Evolutionary conservation across 2,797 vertebrate species (phyloP).

Genomic region (Cyclopterus lumpus): DNA sequence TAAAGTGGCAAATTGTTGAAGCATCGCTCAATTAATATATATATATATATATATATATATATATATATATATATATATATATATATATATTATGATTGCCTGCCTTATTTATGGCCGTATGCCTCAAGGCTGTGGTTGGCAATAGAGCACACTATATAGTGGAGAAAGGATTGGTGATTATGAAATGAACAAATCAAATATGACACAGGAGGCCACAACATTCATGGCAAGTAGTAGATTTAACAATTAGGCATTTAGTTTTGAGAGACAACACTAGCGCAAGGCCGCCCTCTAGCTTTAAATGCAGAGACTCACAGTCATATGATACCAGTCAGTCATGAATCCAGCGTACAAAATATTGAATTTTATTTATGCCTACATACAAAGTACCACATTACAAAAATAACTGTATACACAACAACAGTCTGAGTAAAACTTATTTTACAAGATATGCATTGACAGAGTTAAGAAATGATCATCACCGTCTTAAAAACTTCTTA

Average conservation of each 20-base stretch:
- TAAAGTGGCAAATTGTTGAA: conserved; percentile 7
- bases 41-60: too few relatives aligned
- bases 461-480: conserved; percentile 1
- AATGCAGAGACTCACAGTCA: conserved; percentile 27
- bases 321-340: not conserved
- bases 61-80: too few relatives aligned
- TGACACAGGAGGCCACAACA: conserved; percentile 25
- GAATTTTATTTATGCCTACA: conserved; percentile 31
- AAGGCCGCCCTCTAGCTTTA: conserved; percentile 73
- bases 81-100: conserved; percentile 1
- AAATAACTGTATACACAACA: conserved; percentile 15
- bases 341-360: conserved; percentile 9
- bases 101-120: not conserved
- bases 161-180: conserved; percentile 7
- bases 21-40: not conserved
- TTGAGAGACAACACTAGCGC: conserved; percentile 29
- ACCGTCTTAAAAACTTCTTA: not conserved
- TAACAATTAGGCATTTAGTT: conserved; percentile 17
- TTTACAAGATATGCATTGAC: conserved; percentile 17
- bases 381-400: conserved; percentile 19
- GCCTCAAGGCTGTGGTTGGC: not conserved
- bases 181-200: conserved; percentile 50
- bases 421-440: conserved; percentile 14
- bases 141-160: not conserved
- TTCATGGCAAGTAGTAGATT: conserved; percentile 18